Evolutionary conservation across 2,888 invertebrate species (phyloP).

Genomic region (Platypus cylindrus): DNA sequence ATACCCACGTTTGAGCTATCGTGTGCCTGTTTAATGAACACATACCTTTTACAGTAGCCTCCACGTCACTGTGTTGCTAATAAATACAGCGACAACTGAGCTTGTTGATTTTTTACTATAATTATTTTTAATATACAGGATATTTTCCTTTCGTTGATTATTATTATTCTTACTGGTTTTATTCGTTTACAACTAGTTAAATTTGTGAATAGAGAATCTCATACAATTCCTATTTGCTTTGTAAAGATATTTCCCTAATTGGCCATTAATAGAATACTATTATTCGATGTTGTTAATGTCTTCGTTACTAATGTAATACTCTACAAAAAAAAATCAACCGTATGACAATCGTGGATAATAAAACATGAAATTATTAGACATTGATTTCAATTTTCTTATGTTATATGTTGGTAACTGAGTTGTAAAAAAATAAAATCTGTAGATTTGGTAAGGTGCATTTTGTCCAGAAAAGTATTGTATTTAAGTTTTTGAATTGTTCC

Average conservation of each 20-base stretch:
- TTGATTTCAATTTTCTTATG: no score
- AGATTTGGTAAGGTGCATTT: conserved; percentile 15
- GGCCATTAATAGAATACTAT: no score
- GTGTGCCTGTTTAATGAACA: conserved; percentile 32
- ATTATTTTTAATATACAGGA: conserved; percentile 14
- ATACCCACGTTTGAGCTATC: conserved; percentile 36
- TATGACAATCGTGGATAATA: no score
- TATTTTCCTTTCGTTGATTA: conserved; percentile 4
- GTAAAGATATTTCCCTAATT: no score
- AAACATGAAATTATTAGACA: no score
- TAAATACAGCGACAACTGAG: conserved; percentile 15
- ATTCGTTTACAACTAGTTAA: conserved; percentile 16
- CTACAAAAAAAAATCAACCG: no score
- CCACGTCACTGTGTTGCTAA: conserved; percentile 20
- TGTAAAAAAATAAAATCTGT: conserved; percentile 13
- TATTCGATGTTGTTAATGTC: no score
- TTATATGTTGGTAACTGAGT: conserved; percentile 6
- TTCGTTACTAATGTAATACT: no score
- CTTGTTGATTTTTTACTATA: conserved; percentile 7
- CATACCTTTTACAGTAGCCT: conserved; percentile 18
- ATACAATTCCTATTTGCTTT: no score
- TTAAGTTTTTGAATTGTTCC: conserved; percentile 6
- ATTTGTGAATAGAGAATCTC: no score
- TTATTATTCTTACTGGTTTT: conserved; percentile 12
- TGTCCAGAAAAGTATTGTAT: conserved; percentile 11